Evolutionary conservation across 2,113 vertebrate species (phyloP).

Genomic region (Marcusenius ussheri): DNA sequence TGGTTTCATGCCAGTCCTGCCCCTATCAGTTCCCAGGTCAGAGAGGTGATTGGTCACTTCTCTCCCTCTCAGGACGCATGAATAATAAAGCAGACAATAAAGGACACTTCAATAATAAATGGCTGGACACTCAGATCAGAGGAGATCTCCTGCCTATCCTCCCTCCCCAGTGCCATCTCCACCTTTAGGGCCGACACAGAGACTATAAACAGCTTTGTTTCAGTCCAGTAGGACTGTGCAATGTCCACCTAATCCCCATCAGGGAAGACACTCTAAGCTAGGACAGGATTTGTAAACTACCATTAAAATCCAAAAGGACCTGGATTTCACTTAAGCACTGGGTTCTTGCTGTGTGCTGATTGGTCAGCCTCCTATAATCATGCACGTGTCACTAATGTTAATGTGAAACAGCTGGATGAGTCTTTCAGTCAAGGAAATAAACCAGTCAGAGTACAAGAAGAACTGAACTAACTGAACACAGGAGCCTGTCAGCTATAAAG

Average conservation of each 20-base stretch:
- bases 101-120: conserved; percentile 14
- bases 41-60: neutral
- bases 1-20: neutral
- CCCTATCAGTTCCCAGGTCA: neutral
- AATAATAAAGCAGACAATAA: conserved; percentile 16
- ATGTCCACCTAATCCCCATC: neutral
- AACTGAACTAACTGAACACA: too few species aligned
- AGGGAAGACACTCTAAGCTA: neutral
- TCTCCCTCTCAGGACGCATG: neutral
- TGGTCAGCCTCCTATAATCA: neutral
- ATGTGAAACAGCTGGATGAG: too few species aligned
- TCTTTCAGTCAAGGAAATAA: neutral
- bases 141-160: neutral
- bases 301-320: neutral
- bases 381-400: neutral
- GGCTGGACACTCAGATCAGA: conserved; percentile 7
- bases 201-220: neutral
- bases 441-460: neutral
- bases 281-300: neutral
- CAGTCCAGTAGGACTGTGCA: neutral
- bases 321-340: neutral
- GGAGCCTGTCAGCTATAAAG: neutral
- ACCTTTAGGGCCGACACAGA: neutral
- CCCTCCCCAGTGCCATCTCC: neutral
- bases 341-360: neutral